phyloP scores from a whole-genome alignment of 35 echinoderm and acorn worm genomes.

The Ophiothrix spiculata region DNA sequence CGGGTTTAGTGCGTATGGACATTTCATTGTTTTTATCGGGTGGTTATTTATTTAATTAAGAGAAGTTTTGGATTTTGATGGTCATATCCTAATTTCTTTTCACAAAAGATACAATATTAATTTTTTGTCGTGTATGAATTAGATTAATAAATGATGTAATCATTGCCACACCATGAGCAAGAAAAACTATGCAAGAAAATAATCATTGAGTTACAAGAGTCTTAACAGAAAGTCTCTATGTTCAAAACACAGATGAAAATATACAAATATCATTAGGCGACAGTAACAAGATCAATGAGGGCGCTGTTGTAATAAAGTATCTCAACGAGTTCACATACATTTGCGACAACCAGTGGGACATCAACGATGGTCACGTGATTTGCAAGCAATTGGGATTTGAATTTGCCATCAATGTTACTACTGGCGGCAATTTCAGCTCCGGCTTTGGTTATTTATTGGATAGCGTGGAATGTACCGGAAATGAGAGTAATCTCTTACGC shows the following conservation, averaged over 20 bases:
- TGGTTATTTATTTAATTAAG: too few relatives aligned
- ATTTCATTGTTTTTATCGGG: too few relatives aligned
- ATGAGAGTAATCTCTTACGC: background rate
- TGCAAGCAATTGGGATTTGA: constrained; percentile 10
- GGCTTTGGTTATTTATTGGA: background rate
- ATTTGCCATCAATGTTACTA: background rate
- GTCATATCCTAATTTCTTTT: too few relatives aligned
- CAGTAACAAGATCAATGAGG: background rate
- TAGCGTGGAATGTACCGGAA: background rate
- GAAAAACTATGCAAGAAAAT: too few relatives aligned
- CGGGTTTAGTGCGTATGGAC: too few relatives aligned
- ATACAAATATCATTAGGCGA: background rate
- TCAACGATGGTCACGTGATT: background rate
- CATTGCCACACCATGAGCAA: too few relatives aligned
- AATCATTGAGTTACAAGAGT: too few relatives aligned
- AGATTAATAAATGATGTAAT: too few relatives aligned
- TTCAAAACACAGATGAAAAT: background rate
- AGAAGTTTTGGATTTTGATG: too few relatives aligned
- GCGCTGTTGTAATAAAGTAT: background rate
- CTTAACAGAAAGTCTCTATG: too few relatives aligned
- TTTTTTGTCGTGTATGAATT: too few relatives aligned
- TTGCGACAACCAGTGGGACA: background rate
- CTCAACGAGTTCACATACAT: background rate
- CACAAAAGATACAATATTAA: too few relatives aligned
- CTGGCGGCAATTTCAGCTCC: background rate